Conservation (phyloP, 2,888 invertebrate genomes). For the Silvanus unidentatus region DNA sequence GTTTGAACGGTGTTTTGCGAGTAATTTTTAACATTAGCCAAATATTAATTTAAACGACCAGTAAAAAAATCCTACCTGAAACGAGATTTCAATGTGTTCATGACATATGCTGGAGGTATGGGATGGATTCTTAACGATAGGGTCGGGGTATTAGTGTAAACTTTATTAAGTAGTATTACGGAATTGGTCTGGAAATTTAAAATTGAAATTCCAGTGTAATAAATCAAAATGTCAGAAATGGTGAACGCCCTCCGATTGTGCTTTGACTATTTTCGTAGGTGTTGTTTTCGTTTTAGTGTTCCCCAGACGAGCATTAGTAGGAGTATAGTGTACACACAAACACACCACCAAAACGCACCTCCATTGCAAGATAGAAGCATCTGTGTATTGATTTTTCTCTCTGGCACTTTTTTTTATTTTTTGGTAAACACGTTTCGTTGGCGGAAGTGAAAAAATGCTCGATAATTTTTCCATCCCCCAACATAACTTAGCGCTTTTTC, state of each 20-base stretch:
- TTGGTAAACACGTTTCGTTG: conserved; percentile 4
- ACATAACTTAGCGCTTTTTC: no score
- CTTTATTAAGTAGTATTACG: conserved; percentile 4
- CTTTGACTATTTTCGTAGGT: conserved; percentile 28
- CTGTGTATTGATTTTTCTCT: conserved; percentile 4
- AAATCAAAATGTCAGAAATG: conserved; percentile 34
- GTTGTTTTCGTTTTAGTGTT: conserved; percentile 17
- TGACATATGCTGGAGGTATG: background rate
- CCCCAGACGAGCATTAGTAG: conserved; percentile 21
- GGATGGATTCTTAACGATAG: background rate
- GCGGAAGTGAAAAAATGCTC: conserved; percentile 1
- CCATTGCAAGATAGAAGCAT: conserved; percentile 1
- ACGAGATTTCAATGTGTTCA: no score
- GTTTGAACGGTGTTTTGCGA: no score
- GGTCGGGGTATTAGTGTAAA: background rate
- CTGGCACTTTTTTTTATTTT: background rate
- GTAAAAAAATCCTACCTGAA: no score
- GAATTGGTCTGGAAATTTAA: conserved; percentile 24
- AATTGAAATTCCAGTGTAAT: conserved; percentile 34
- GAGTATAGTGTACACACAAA: no score
- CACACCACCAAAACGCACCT: background rate
- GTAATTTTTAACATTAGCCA: no score
- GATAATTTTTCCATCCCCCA: conserved; percentile 3
- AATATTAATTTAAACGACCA: no score
- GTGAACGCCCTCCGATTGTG: conserved; percentile 29